A percentile compares a stretch with the other conserved stretches of the same genome.
Conservation (phyloP, 2,888 invertebrate genomes). For the Tenodera sinensis region DNA sequence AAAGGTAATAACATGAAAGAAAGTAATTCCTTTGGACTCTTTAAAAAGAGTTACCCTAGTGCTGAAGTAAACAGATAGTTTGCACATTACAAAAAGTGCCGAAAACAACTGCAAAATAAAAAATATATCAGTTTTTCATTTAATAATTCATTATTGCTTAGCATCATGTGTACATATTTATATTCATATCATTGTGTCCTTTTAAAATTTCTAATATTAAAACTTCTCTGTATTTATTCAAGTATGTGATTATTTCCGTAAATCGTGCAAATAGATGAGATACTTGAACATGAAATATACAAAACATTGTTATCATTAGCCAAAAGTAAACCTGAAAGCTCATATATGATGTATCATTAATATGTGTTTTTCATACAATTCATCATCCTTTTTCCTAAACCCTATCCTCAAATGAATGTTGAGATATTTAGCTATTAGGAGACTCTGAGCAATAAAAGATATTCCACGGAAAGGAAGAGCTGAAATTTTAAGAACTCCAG, state of each 20-base stretch:
- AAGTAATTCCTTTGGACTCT: constrained; percentile 6
- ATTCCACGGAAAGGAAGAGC: neutral
- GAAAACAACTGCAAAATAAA: constrained; percentile 27
- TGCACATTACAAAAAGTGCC: constrained; percentile 29
- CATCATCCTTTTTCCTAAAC: neutral
- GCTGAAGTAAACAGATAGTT: constrained; percentile 18
- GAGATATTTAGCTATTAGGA: neutral
- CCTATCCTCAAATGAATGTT: neutral
- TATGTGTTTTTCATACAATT: neutral
- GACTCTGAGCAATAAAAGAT: neutral
- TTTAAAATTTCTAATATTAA: constrained; percentile 35
- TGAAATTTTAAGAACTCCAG: neutral
- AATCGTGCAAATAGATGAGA: constrained; percentile 18
- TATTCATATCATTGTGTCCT: constrained; percentile 65
- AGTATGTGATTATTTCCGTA: constrained; percentile 23
- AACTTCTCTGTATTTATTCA: constrained; percentile 34
- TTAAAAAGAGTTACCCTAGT: constrained; percentile 19
- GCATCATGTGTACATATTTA: constrained; percentile 58
- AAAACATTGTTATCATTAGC: neutral
- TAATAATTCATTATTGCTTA: constrained; percentile 43
- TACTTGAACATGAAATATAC: constrained; percentile 5
- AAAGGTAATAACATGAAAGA: neutral
- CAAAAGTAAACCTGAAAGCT: neutral
- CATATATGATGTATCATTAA: neutral
- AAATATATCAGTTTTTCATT: constrained; percentile 32